These are phyloP conservation scores for Harpalus rufipes DNA, from an alignment of 2,888 invertebrate species.

Conservation along the genomic window DNA sequence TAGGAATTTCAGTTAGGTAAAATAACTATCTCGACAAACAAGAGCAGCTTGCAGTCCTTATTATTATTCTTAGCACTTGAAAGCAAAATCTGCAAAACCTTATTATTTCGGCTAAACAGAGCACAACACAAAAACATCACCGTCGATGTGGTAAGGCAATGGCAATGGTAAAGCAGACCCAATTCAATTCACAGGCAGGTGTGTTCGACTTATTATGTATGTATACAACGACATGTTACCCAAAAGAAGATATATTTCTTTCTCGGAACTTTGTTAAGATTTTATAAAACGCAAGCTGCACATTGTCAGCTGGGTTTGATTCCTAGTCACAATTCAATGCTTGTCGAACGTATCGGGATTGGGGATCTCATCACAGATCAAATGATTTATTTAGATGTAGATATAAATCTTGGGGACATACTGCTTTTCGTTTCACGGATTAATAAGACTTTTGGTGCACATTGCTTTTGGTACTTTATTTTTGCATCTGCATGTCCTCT, in stretches of 20 bases:
- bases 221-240: slow-evolving; percentile 34
- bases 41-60: slow-evolving; percentile 32
- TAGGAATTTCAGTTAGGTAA: too few relatives aligned
- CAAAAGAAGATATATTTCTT: slow-evolving; percentile 37
- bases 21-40: neutral
- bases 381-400: neutral
- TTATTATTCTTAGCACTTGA: slow-evolving; percentile 21
- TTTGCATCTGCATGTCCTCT: too few relatives aligned
- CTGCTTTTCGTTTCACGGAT: too few relatives aligned
- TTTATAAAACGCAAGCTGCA: slow-evolving; percentile 46
- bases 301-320: slow-evolving; percentile 8
- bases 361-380: slow-evolving; percentile 7
- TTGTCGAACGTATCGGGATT: slow-evolving; percentile 12
- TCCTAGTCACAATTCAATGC: neutral
- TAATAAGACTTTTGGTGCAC: too few relatives aligned
- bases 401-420: neutral
- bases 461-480: too few relatives aligned
- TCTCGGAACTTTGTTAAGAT: slow-evolving; percentile 43
- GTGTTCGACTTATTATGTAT: slow-evolving; percentile 37
- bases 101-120: slow-evolving; percentile 40
- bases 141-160: too few relatives aligned
- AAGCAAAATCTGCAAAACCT: slow-evolving; percentile 26
- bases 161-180: neutral
- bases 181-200: slow-evolving; percentile 25
- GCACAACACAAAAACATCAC: slow-evolving; percentile 19